Evolutionary conservation across 1,140 invertebrate species (phyloP).

Genomic region (Cotesia glomerata): DNA sequence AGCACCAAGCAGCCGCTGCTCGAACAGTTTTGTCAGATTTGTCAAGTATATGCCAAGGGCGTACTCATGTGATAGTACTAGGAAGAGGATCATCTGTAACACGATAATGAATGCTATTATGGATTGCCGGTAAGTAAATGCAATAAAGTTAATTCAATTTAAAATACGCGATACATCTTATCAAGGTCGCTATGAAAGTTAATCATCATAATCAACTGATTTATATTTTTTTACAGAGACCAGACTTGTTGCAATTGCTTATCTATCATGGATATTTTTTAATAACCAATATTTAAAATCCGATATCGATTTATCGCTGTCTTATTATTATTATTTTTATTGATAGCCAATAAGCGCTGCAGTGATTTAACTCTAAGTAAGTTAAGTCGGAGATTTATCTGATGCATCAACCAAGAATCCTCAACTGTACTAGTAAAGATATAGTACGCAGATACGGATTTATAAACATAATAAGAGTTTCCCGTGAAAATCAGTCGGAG

Average conservation of each 20-base stretch:
- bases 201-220: background rate
- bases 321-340: background rate
- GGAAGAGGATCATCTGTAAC: conserved; percentile 31
- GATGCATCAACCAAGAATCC: too few relatives aligned
- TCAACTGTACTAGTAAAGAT: too few relatives aligned
- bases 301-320: too few relatives aligned
- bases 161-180: background rate
- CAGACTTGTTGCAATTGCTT: background rate
- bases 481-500: conserved; percentile 46
- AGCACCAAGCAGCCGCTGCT: conserved; percentile 1
- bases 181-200: conserved; percentile 7
- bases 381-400: too few relatives aligned
- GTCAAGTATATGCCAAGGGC: conserved; percentile 19
- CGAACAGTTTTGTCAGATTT: conserved; percentile 33
- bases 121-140: conserved; percentile 17
- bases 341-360: background rate
- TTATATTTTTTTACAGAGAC: background rate
- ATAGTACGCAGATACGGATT: too few relatives aligned
- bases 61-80: conserved; percentile 23
- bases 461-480: conserved; percentile 25
- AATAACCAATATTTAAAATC: too few relatives aligned
- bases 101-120: conserved; percentile 9
- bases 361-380: too few relatives aligned
- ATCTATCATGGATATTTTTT: too few relatives aligned
- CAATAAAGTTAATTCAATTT: conserved; percentile 4